phyloP scores from a whole-genome alignment of 2,888 invertebrate species.

The Pollenia amentaria region DNA sequence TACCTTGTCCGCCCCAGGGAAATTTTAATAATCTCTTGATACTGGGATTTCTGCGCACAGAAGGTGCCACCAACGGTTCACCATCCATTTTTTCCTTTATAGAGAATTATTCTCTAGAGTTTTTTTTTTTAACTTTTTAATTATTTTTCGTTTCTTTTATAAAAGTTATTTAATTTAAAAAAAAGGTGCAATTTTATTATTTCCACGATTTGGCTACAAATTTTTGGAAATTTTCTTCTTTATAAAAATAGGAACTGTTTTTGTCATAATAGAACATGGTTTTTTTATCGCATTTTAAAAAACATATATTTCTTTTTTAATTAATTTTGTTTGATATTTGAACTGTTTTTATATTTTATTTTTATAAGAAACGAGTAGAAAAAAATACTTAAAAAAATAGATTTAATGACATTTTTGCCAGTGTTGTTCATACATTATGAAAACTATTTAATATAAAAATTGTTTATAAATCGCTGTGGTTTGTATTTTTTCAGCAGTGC shows the following conservation, averaged over 20 bases:
- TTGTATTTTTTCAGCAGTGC: slow-evolving; percentile 45
- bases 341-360: background rate
- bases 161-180: background rate
- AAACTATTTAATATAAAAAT: background rate
- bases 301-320: background rate
- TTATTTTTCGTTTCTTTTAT: background rate
- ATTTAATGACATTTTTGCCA: slow-evolving; percentile 25
- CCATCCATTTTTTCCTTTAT: slow-evolving; percentile 75
- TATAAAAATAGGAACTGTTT: slow-evolving; percentile 64
- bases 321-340: slow-evolving; percentile 6
- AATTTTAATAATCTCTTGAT: slow-evolving; percentile 82
- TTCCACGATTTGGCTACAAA: background rate
- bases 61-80: slow-evolving; percentile 80
- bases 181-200: background rate
- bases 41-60: slow-evolving; percentile 83
- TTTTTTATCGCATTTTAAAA: slow-evolving; percentile 22
- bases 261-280: slow-evolving; percentile 48
- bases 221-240: slow-evolving; percentile 30
- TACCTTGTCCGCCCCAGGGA: slow-evolving; percentile 83
- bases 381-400: background rate
- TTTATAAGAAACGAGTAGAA: background rate
- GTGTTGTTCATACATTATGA: slow-evolving; percentile 24
- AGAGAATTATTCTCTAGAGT: slow-evolving; percentile 19
- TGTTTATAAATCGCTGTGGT: background rate
- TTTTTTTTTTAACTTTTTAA: background rate